phyloP scores from a whole-genome alignment of 1,140 invertebrate species.

The Periplaneta americana region DNA sequence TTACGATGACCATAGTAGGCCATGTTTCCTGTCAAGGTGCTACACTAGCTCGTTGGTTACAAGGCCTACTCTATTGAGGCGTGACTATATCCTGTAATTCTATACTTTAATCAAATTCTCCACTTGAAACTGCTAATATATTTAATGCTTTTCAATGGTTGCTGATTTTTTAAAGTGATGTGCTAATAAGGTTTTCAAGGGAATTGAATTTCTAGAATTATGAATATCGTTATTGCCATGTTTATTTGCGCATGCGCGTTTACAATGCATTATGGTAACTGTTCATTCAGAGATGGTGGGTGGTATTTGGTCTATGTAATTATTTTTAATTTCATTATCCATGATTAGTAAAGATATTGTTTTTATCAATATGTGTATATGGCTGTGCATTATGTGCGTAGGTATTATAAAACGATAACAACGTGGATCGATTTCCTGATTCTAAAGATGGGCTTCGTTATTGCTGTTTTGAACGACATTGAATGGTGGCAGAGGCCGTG shows the following conservation, averaged over 20 bases:
- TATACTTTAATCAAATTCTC: not conserved
- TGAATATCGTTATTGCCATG: not conserved
- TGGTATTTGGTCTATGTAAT: not conserved
- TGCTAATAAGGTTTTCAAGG: no score
- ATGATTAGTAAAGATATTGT: not conserved
- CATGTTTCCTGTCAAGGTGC: not conserved
- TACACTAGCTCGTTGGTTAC: no score
- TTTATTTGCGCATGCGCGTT: not conserved
- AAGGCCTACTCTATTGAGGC: not conserved
- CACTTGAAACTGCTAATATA: not conserved
- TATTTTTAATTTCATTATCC: not conserved
- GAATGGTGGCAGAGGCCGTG: not conserved
- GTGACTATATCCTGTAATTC: not conserved
- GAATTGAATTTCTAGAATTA: no score
- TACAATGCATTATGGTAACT: conserved; percentile 1
- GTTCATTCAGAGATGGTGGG: conserved; percentile 13
- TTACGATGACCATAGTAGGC: not conserved
- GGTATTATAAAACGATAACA: not conserved
- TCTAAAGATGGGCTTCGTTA: not conserved
- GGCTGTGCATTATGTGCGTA: not conserved
- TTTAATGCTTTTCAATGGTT: no score
- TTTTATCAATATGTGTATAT: not conserved
- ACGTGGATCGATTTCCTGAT: not conserved
- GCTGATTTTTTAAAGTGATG: no score
- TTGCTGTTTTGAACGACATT: not conserved